These are phyloP conservation scores for Phylloscopus whistleri DNA, from an alignment of 2,113 vertebrate genomes.

Conservation along the genomic window DNA sequence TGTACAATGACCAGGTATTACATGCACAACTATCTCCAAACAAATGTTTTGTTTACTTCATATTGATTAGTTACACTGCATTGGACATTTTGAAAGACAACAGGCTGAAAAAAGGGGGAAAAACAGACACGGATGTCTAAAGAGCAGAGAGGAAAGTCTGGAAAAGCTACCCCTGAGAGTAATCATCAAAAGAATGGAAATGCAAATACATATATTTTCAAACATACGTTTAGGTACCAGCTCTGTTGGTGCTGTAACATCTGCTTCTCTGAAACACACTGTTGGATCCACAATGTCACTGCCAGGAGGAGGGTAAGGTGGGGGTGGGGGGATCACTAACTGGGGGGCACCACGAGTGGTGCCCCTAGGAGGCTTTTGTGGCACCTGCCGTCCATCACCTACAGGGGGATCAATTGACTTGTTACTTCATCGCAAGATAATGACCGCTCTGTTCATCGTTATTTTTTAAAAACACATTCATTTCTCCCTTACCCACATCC, in stretches of 20 bases:
- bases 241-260: slow-evolving; percentile 65
- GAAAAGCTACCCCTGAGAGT: slow-evolving; percentile 37
- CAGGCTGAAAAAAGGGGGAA: not conserved
- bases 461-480: not conserved
- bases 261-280: slow-evolving; percentile 64
- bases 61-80: slow-evolving; percentile 37
- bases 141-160: slow-evolving; percentile 58
- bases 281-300: slow-evolving; percentile 60
- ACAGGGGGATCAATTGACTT: slow-evolving; percentile 70
- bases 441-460: not conserved
- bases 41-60: not conserved
- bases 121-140: not conserved
- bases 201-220: slow-evolving; percentile 4
- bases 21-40: not conserved
- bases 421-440: slow-evolving; percentile 54
- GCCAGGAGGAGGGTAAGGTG: slow-evolving; percentile 78
- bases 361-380: slow-evolving; percentile 81
- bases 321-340: slow-evolving; percentile 80
- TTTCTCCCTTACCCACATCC: not conserved
- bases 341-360: slow-evolving; percentile 69
- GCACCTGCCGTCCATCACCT: slow-evolving; percentile 79
- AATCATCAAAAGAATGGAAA: not conserved
- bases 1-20: not conserved
- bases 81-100: slow-evolving; percentile 30
- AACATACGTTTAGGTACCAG: slow-evolving; percentile 79